A percentile compares a stretch with the other conserved stretches of the same genome.
phyloP scores from a whole-genome alignment of 2,888 invertebrate species.

The Harpagoxenus sublaevis region DNA sequence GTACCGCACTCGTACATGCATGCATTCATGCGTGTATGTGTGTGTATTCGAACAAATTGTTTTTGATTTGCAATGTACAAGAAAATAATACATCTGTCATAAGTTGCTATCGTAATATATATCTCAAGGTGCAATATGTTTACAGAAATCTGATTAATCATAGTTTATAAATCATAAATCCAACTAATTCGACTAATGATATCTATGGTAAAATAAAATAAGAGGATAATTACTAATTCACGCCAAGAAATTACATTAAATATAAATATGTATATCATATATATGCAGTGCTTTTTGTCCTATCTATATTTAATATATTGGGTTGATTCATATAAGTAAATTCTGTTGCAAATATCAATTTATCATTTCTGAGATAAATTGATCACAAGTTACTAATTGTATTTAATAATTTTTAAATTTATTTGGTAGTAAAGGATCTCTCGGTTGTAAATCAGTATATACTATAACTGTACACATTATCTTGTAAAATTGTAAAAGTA shows the following conservation, averaged over 20 bases:
- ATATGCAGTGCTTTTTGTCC: neutral
- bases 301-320: slow-evolving; percentile 1
- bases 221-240: slow-evolving; percentile 27
- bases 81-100: slow-evolving; percentile 26
- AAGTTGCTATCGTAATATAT: neutral
- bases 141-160: slow-evolving; percentile 14
- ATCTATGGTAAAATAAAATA: slow-evolving; percentile 24
- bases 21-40: neutral
- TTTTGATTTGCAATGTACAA: slow-evolving; percentile 12
- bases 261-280: slow-evolving; percentile 41
- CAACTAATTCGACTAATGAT: neutral
- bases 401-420: neutral
- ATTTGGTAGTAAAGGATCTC: neutral
- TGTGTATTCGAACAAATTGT: neutral
- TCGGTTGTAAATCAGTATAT: neutral
- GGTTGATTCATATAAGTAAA: slow-evolving; percentile 1
- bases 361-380: neutral
- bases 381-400: neutral
- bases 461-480: neutral
- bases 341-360: neutral
- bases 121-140: neutral
- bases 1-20: neutral
- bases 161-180: slow-evolving; percentile 26
- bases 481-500: neutral
- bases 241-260: slow-evolving; percentile 31